Conservation (phyloP, 2,888 invertebrate genomes). For the Cosmopolites sordidus region DNA sequence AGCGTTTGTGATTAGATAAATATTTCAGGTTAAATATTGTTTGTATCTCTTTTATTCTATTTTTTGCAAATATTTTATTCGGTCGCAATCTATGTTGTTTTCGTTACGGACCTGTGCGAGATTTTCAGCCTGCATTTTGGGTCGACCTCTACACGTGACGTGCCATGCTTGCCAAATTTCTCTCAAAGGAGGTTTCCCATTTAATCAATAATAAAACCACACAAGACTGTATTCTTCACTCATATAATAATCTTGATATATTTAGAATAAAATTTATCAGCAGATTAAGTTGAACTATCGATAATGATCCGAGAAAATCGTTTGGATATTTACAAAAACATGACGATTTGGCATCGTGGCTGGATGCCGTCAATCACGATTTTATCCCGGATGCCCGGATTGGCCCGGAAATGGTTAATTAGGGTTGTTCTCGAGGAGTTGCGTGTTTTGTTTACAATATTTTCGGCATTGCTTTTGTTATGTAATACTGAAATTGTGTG, state of each 20-base stretch:
- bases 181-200: not conserved
- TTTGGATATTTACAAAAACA: not conserved
- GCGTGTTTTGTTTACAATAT: slow-evolving; percentile 33
- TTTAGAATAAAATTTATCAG: not conserved
- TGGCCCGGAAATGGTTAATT: slow-evolving; percentile 48
- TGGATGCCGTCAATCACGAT: slow-evolving; percentile 22
- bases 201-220: too few species aligned
- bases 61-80: too few species aligned
- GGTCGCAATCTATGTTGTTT: too few species aligned
- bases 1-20: too few species aligned
- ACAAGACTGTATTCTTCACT: not conserved
- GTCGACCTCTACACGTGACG: slow-evolving; percentile 11
- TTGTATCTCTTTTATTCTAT: too few species aligned
- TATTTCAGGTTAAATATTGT: too few species aligned
- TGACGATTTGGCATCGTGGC: slow-evolving; percentile 8
- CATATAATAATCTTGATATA: not conserved
- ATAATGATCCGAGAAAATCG: too few species aligned
- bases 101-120: slow-evolving; percentile 35
- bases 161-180: slow-evolving; percentile 8
- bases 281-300: too few species aligned
- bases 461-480: slow-evolving; percentile 21
- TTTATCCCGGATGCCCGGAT: slow-evolving; percentile 44
- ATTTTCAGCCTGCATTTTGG: slow-evolving; percentile 10
- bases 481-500: slow-evolving; percentile 15
- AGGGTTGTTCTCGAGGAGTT: slow-evolving; percentile 36